Conservation (phyloP, 2,113 vertebrate species). For the Chelonoidis abingdonii region DNA sequence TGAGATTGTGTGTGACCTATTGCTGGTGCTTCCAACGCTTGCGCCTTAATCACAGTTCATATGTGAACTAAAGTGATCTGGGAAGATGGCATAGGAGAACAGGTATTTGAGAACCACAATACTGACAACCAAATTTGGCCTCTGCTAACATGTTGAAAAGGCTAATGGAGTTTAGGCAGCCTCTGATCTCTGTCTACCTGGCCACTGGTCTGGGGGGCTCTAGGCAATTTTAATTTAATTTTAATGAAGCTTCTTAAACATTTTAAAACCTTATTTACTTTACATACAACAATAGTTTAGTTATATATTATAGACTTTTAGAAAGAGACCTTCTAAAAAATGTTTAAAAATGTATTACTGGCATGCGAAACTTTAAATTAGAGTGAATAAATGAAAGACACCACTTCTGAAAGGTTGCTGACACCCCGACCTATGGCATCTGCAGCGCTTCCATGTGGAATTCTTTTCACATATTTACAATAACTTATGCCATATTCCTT, state of each 20-base stretch:
- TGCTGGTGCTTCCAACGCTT: conserved; percentile 37
- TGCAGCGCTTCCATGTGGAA: neutral
- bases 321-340: no score
- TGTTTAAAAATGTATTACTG: no score
- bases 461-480: neutral
- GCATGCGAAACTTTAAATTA: no score
- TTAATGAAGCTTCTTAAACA: no score
- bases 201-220: no score
- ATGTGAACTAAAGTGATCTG: neutral
- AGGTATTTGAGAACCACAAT: neutral
- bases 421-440: neutral
- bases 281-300: no score
- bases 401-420: no score
- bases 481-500: neutral
- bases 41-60: neutral
- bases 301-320: no score
- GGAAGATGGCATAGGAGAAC: neutral
- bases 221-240: no score
- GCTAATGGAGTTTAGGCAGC: neutral
- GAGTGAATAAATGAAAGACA: no score
- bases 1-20: neutral
- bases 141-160: neutral
- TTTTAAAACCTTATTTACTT: no score
- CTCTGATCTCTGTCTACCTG: neutral
- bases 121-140: neutral